A percentile compares a stretch with the other conserved stretches of the same genome.
Conservation (phyloP, 2,888 invertebrate genomes). For the Leptopilina myrica region DNA sequence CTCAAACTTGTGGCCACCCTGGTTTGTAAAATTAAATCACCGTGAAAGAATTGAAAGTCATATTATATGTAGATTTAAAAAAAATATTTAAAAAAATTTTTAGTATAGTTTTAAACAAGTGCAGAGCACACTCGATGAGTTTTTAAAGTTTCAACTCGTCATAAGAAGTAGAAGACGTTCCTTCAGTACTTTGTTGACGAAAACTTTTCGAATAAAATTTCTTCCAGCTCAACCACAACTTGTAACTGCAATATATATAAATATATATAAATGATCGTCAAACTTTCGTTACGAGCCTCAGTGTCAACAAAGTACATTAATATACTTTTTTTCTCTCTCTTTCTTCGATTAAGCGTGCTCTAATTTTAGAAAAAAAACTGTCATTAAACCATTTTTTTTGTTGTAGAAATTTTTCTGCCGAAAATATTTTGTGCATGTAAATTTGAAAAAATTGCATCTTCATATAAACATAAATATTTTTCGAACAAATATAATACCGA, state of each 20-base stretch:
- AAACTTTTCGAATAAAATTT: constrained; percentile 30
- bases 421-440: no score
- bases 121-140: no score
- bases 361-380: no score
- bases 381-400: no score
- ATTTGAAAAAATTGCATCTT: constrained; percentile 4
- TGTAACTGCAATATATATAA: background rate
- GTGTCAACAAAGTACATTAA: background rate
- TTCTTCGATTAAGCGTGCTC: background rate
- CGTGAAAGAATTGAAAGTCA: no score
- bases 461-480: background rate
- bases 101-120: no score
- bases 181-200: background rate
- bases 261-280: background rate
- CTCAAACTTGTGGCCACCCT: no score
- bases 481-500: background rate
- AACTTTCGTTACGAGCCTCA: constrained; percentile 18
- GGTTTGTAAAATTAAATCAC: no score
- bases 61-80: no score
- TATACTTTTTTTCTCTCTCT: background rate
- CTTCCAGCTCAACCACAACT: background rate
- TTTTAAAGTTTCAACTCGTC: background rate
- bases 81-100: no score
- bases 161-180: background rate
- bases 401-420: no score